Evolutionary conservation across 2,113 vertebrate species (phyloP).

Genomic region (Sinocyclocheilus maitianheensis): DNA sequence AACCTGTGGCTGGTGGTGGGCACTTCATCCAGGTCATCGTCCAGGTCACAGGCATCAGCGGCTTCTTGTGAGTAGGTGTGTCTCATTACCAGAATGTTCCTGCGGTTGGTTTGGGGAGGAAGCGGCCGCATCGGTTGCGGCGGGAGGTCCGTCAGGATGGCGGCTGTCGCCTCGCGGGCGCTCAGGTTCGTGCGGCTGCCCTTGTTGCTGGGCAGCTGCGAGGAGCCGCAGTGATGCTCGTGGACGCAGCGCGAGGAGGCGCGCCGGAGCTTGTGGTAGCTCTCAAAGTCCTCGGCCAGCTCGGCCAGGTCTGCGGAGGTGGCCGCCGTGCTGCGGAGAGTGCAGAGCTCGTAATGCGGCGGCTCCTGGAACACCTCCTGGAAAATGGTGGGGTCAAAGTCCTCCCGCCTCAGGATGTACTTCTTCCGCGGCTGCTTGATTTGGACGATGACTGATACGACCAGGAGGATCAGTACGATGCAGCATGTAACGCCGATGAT

Average conservation of each 20-base stretch:
- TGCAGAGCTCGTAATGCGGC: conserved; percentile 95
- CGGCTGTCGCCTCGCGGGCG: conserved; percentile 79
- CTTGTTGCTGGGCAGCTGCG: conserved; percentile 83
- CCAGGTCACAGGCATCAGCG: conserved; percentile 88
- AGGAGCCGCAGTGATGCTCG: conserved; percentile 96
- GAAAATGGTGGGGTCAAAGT: conserved; percentile 97
- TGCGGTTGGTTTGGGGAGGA: conserved; percentile 84
- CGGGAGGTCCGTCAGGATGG: conserved; percentile 87
- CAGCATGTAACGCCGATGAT: conserved; percentile 96
- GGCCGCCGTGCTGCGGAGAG: conserved; percentile 84
- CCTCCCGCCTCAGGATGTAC: conserved; percentile 90
- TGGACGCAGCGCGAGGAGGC: conserved; percentile 95
- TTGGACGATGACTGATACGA: conserved; percentile 93
- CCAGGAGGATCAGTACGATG: conserved; percentile 94
- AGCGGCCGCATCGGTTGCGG: conserved; percentile 87
- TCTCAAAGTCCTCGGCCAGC: conserved; percentile 93
- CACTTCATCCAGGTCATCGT: conserved; percentile 96
- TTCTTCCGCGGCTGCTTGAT: conserved; percentile 99
- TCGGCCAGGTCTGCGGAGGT: conserved; percentile 89
- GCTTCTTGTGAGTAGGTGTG: conserved; percentile 97
- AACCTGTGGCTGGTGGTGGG: conserved; percentile 98
- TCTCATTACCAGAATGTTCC: conserved; percentile 98
- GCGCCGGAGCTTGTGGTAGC: conserved; percentile 91
- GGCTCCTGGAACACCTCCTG: conserved; percentile 95
- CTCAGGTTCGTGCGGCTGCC: conserved; percentile 94